A percentile compares a stretch with the other conserved stretches of the same genome.
phyloP scores from a whole-genome alignment of 2,797 vertebrate species.

The Mergus octosetaceus region DNA sequence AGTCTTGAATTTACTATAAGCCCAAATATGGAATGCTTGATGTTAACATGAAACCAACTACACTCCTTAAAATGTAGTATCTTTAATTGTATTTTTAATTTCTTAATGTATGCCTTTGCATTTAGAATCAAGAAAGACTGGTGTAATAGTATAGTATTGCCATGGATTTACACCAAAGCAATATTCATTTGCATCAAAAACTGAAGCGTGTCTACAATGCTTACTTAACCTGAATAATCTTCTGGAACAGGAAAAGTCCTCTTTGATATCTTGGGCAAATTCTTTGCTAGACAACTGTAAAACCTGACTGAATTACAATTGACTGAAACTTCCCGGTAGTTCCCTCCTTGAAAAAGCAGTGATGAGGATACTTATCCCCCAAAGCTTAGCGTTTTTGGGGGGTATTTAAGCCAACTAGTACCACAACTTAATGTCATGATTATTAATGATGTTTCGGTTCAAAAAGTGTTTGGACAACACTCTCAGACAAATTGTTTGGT shows the following conservation, averaged over 20 bases:
- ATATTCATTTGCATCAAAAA: background rate
- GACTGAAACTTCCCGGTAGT: background rate
- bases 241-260: background rate
- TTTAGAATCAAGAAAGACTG: background rate
- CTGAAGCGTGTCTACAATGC: background rate
- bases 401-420: background rate
- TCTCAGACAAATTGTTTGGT: too few relatives aligned
- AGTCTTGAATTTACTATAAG: background rate
- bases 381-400: background rate
- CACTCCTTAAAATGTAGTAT: background rate
- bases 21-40: background rate
- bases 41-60: background rate
- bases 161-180: background rate
- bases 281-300: background rate
- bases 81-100: background rate
- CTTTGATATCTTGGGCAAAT: background rate
- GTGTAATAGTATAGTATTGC: background rate
- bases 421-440: background rate
- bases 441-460: background rate
- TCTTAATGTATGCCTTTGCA: background rate
- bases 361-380: accelerated
- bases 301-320: background rate
- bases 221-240: background rate
- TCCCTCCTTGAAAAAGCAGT: background rate
- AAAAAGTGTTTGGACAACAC: too few relatives aligned